Conservation (phyloP, 2,113 vertebrate species). For the Hippolais icterina region DNA sequence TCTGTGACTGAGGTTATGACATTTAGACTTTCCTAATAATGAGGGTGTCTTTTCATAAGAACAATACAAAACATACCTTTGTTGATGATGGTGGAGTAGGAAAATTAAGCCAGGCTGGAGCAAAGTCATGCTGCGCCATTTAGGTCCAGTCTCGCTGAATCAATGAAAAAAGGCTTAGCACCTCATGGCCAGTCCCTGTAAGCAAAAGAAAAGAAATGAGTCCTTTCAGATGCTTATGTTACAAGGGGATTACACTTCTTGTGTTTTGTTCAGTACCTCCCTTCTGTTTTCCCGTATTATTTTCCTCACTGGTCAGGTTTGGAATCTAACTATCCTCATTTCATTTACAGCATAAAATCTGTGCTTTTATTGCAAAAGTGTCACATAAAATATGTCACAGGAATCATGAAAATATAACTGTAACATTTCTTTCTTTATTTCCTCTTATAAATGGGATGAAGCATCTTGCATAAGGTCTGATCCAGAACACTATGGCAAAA, state of each 20-base stretch:
- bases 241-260: background rate
- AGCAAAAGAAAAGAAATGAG: constrained; percentile 16
- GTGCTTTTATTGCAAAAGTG: background rate
- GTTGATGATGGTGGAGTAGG: constrained; percentile 79
- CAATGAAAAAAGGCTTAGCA: constrained; percentile 79
- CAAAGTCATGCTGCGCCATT: constrained; percentile 99
- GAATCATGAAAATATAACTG: background rate
- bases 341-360: background rate
- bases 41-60: background rate
- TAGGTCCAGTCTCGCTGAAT: constrained; percentile 91
- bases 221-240: background rate
- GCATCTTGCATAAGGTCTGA: background rate
- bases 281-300: background rate
- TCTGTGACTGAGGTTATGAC: background rate
- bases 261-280: background rate
- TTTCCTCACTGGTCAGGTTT: background rate
- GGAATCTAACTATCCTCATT: background rate
- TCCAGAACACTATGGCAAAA: background rate
- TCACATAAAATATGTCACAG: background rate
- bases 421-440: background rate
- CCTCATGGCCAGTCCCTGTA: constrained; percentile 78
- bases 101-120: constrained; percentile 99
- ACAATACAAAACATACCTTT: constrained; percentile 69
- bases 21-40: background rate
- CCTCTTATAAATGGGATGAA: background rate